Base-by-base conservation (phyloP, 2,888 invertebrate genomes). In the Itoplectis maculator region DNA sequence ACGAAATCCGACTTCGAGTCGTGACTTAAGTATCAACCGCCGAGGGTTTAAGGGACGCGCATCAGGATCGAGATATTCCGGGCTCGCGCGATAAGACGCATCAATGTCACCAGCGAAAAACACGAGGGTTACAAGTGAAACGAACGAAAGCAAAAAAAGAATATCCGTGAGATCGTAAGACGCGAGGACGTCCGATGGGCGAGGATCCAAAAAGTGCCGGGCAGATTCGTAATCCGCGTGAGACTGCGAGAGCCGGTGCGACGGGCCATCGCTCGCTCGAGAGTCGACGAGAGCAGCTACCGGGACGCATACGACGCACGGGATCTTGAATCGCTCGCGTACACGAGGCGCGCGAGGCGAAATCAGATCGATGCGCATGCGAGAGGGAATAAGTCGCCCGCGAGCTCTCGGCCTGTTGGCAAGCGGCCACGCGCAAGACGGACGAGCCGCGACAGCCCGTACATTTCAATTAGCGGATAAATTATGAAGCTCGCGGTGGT, bases 401-500 rank as follows among this genome's bases (percentile, higher is more conserved):
- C 9, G 11, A n/a, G 20, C 8, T 42, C n/a, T 4, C 29, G 9
- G 13, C 29, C 59, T 15, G 35, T 76, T 82, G 80, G 80, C 84
- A 54, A 70, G 40, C 7, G 65, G 80, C 85, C 82, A 84, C 63
- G 75, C 82, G 75, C 72, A 85, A 84, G 79, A 77, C 56, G n/a
- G 13, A 79, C 59, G 54, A 59, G 7, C 47, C 20, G 56, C 23
- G 42, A 15, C 42, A 35, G 45, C 69, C 51, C 75, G 56, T 83
- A 88, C 88, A 86, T 88, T 84, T 87, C 83, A 88, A 88, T 87
- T 74, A 79, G 81, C 68, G 45, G 72, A 66, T 73, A 84, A 84
- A 84, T 84, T 85, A 86, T 83, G 29, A 69, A 40, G 11, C 37
- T 49, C 45, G 54, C 56, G 42, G 7, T 37, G 37, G 23, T 8